Conservation (phyloP, 1,140 invertebrate genomes). For the Aleiodes sp. region DNA sequence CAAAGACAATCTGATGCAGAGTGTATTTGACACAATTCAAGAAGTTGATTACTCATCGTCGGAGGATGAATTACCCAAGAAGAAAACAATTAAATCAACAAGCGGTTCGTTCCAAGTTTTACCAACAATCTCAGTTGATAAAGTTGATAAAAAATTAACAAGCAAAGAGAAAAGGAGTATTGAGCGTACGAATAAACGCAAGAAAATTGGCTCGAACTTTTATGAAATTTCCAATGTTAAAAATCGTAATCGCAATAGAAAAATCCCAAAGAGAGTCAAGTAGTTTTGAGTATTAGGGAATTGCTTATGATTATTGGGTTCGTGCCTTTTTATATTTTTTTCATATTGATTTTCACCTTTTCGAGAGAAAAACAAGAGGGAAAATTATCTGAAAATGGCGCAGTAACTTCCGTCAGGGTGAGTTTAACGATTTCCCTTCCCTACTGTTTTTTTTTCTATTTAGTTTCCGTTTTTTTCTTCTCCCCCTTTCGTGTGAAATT, state of each 20-base stretch:
- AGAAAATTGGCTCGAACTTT: slow-evolving; percentile 92
- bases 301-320: too few species aligned
- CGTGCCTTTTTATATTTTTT: background rate
- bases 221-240: slow-evolving; percentile 95
- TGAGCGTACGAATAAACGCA: slow-evolving; percentile 79
- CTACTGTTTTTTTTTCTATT: background rate
- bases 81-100: slow-evolving; percentile 59
- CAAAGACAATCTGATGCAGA: slow-evolving; percentile 59
- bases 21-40: slow-evolving; percentile 55
- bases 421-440: slow-evolving; percentile 31
- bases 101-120: slow-evolving; percentile 73
- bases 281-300: slow-evolving; percentile 42
- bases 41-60: slow-evolving; percentile 55
- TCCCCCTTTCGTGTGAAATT: slow-evolving; percentile 20
- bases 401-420: slow-evolving; percentile 22
- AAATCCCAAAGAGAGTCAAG: slow-evolving; percentile 54
- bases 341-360: background rate
- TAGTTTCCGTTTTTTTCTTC: slow-evolving; percentile 10
- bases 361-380: background rate
- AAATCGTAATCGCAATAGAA: slow-evolving; percentile 79
- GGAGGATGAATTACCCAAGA: slow-evolving; percentile 56
- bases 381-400: slow-evolving; percentile 32
- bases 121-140: slow-evolving; percentile 52
- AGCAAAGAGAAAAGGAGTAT: slow-evolving; percentile 81
- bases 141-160: slow-evolving; percentile 70